Base-by-base conservation (phyloP, 2,113 vertebrate genomes). In the Proteles cristata region DNA sequence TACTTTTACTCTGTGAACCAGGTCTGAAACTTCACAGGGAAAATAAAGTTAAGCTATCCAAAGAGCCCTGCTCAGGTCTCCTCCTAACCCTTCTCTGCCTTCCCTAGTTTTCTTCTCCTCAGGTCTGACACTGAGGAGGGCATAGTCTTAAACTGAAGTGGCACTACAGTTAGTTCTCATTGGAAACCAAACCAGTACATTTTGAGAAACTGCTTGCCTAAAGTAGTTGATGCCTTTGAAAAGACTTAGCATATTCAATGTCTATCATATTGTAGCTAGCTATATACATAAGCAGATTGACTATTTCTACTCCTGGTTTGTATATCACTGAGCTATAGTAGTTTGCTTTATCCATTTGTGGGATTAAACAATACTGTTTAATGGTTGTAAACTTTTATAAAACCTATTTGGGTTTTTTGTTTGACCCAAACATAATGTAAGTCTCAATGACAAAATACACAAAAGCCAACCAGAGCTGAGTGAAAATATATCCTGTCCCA, bases 371-470 rank as follows among this genome's bases (percentile, higher is more conserved):
- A 98, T 98, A 98, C 92, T 98, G 98, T 98, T 98, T 98, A 99
- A 99, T 98, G 98, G 98, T 98, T 98, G 98, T 98, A 98, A 98
- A 98, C 97, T 98, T 98, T 98, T 98, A 98, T 98, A 98, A 98
- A 99, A 99, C 97, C 98, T 99, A 98, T 99, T 99, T 99, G 99
- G 99, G 99, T 99, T 99, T 98, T 99, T 99, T 98, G 97, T 98
- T 99, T 98, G 98, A 99, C 99, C 99, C 99, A 99, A 99, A 99
- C 97, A 98, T 99, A 99, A 99, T 98, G 99, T 99, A 99, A 99
- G 99, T 99, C 99, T 98, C 98, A 99, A 99, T 99, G 99, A 99
- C 99, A 99, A 99, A 98, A 98, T 96, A 93, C 85, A 98, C 83
- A 93, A 88, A 97, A 97, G 86, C 73, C 96, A 97, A 95, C 48